phyloP scores from a whole-genome alignment of 35 echinoderm and acorn worm genomes.

The Heliocidaris tuberculata region DNA sequence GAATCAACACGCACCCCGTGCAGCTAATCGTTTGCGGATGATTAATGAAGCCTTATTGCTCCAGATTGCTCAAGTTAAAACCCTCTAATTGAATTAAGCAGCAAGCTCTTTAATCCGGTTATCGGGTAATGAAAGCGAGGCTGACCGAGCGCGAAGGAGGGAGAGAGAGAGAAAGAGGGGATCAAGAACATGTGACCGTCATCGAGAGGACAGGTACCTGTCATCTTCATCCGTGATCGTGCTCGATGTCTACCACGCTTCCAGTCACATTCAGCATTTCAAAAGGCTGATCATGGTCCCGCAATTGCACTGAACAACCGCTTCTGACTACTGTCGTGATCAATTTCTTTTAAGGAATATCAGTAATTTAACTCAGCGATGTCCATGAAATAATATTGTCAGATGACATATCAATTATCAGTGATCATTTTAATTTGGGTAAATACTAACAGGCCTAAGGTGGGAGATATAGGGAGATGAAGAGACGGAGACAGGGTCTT shows the following conservation, averaged over 20 bases:
- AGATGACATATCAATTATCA: background rate
- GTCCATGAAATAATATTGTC: background rate
- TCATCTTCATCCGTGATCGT: background rate
- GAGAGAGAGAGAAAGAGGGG: background rate
- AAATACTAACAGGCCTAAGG: too few relatives aligned
- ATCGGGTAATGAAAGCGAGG: background rate
- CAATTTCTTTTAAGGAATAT: too few relatives aligned
- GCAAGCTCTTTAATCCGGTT: conserved; percentile 43
- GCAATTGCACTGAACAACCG: background rate
- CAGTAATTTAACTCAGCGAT: background rate
- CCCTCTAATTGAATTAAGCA: conserved; percentile 42
- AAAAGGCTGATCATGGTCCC: too few relatives aligned
- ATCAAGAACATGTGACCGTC: background rate
- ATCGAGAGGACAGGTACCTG: background rate
- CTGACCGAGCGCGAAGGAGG: background rate
- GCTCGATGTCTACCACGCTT: background rate
- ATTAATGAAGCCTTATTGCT: conserved; percentile 44
- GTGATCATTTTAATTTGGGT: background rate
- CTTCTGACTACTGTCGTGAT: background rate
- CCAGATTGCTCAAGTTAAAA: conserved; percentile 46
- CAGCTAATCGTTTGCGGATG: conserved; percentile 43
- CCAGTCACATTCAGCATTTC: background rate
- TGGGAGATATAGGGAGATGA: too few relatives aligned
- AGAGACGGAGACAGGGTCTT: too few relatives aligned
- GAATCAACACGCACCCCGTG: conserved; percentile 24